Conservation (phyloP, 2,797 vertebrate species). For the Hippoglossus hippoglossus region DNA sequence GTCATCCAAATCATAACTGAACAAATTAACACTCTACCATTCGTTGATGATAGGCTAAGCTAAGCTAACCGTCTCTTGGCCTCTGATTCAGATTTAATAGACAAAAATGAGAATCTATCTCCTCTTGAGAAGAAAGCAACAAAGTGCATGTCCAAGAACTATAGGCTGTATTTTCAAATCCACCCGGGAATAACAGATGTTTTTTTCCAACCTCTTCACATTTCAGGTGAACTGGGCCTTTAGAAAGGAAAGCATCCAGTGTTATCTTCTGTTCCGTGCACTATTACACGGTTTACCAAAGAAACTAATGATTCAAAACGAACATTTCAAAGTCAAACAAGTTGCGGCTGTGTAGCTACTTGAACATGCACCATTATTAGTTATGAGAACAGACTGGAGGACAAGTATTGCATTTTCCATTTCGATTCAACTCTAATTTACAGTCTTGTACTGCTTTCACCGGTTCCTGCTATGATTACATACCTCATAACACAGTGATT, state of each 20-base stretch:
- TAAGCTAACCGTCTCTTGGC: no score
- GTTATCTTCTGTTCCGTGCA: constrained; percentile 42
- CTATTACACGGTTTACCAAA: neutral
- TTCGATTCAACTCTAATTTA: constrained; percentile 53
- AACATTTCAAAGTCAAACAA: constrained; percentile 3
- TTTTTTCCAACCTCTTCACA: constrained; percentile 48
- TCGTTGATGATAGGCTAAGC: no score
- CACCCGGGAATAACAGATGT: constrained; percentile 27
- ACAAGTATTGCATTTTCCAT: constrained; percentile 43
- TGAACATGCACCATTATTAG: constrained; percentile 18
- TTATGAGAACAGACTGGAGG: constrained; percentile 26
- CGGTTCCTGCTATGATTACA: constrained; percentile 59
- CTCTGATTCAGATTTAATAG: neutral
- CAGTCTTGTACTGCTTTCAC: constrained; percentile 45
- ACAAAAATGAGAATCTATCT: neutral
- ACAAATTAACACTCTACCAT: no score
- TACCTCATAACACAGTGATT: constrained; percentile 53
- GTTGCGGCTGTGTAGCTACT: neutral
- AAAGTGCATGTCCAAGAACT: neutral
- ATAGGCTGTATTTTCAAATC: neutral
- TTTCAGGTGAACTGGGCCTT: constrained; percentile 16
- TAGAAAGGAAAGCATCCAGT: constrained; percentile 33
- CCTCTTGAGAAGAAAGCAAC: neutral
- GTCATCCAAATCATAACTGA: no score
- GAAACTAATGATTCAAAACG: neutral